Percentiles rank a stretch among this genome's conserved stretches.
phyloP scores from a whole-genome alignment of 2,888 invertebrate species.

The Arrhopalites spinosus region DNA sequence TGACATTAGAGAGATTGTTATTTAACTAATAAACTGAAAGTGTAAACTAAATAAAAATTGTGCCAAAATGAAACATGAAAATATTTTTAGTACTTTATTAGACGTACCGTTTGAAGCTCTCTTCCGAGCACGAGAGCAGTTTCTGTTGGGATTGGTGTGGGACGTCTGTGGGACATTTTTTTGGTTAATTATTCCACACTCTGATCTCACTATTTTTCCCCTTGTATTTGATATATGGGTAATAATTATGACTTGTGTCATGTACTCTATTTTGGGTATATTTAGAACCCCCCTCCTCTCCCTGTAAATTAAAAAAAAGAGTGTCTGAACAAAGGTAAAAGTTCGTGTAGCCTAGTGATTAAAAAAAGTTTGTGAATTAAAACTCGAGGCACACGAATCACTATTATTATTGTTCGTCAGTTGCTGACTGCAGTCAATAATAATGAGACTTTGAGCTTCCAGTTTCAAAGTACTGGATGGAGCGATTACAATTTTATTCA shows the following conservation, averaged over 20 bases:
- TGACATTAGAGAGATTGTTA: background rate
- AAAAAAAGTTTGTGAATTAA: background rate
- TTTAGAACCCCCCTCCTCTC: background rate
- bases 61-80: background rate
- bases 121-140: constrained; percentile 12
- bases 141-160: constrained; percentile 21
- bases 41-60: background rate
- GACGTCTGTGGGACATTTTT: constrained; percentile 19
- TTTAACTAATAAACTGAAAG: background rate
- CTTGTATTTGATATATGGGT: background rate
- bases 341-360: background rate
- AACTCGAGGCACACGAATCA: too few relatives aligned
- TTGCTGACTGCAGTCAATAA: background rate
- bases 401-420: too few relatives aligned
- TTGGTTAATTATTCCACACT: background rate
- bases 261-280: background rate
- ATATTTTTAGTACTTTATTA: background rate
- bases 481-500: background rate
- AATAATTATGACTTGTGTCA: background rate
- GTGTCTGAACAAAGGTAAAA: background rate
- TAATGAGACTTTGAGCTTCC: background rate
- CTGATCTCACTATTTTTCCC: background rate
- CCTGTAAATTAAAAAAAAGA: background rate
- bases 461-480: background rate
- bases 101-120: constrained; percentile 9